Conservation (phyloP, 2,797 vertebrate species). For the Acipenser ruthenus region DNA sequence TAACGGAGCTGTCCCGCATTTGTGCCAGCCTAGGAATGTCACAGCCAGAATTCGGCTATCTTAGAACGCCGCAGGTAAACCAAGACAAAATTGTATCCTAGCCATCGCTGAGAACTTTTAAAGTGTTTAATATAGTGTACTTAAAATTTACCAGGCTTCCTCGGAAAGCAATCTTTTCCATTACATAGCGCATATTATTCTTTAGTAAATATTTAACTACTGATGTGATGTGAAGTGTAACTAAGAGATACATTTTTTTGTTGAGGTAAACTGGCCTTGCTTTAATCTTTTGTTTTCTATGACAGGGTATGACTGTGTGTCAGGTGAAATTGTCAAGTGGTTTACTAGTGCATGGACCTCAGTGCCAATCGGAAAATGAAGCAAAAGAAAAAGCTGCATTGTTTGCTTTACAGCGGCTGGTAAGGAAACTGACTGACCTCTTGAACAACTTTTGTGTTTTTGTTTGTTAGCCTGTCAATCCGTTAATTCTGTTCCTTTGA, state of each 20-base stretch:
- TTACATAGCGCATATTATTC: too few relatives aligned
- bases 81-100: not conserved
- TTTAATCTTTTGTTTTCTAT: constrained; percentile 28
- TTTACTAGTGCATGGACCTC: constrained; percentile 79
- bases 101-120: too few relatives aligned
- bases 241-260: too few relatives aligned
- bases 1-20: constrained; percentile 73
- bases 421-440: constrained; percentile 41
- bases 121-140: too few relatives aligned
- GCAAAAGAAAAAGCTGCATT: constrained; percentile 90
- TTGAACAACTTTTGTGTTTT: not conserved
- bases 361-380: constrained; percentile 84
- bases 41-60: constrained; percentile 81
- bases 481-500: constrained; percentile 22
- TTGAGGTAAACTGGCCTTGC: too few relatives aligned
- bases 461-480: constrained; percentile 1
- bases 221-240: too few relatives aligned
- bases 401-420: constrained; percentile 85
- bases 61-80: constrained; percentile 80
- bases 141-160: too few relatives aligned
- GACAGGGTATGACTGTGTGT: constrained; percentile 77
- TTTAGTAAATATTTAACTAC: too few relatives aligned
- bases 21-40: constrained; percentile 79
- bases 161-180: too few relatives aligned
- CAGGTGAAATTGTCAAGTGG: constrained; percentile 91